phyloP scores from a whole-genome alignment of 2,113 vertebrate genomes.

The Tetrax tetrax region DNA sequence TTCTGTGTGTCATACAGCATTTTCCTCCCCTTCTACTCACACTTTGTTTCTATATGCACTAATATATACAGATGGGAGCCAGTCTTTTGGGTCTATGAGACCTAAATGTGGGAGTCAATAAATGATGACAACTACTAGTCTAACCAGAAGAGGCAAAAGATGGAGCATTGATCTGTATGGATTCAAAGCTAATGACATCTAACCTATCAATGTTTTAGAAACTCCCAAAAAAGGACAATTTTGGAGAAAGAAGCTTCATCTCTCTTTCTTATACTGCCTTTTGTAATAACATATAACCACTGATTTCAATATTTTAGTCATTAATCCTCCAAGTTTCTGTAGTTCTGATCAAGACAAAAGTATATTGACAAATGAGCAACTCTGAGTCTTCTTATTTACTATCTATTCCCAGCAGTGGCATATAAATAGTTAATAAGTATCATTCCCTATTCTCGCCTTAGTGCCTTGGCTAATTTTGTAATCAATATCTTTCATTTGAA shows the following conservation, averaged over 20 bases:
- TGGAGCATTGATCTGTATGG: neutral
- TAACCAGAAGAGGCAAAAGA: neutral
- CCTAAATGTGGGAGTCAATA: neutral
- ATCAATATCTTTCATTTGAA: neutral
- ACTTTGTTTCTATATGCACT: neutral
- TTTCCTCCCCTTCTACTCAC: neutral
- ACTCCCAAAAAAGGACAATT: rapidly evolving
- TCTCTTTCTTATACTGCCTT: neutral
- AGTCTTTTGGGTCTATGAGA: neutral
- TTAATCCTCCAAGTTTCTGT: neutral
- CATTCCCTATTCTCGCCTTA: neutral
- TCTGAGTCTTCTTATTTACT: neutral
- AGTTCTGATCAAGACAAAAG: neutral
- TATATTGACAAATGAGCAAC: neutral
- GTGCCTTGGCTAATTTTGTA: conserved; percentile 23
- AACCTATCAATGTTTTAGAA: neutral
- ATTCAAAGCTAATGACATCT: neutral
- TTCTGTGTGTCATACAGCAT: neutral
- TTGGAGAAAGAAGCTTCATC: neutral
- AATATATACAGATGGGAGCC: neutral
- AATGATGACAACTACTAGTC: neutral
- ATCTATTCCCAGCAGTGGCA: neutral
- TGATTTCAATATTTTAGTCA: neutral
- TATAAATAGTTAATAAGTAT: conserved; percentile 39
- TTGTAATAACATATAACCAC: neutral